Evolutionary conservation across 2,888 invertebrate genomes (phyloP), one percentile per base, ranked within the genome.

Genomic region (Barypeithes pellucidus): DNA sequence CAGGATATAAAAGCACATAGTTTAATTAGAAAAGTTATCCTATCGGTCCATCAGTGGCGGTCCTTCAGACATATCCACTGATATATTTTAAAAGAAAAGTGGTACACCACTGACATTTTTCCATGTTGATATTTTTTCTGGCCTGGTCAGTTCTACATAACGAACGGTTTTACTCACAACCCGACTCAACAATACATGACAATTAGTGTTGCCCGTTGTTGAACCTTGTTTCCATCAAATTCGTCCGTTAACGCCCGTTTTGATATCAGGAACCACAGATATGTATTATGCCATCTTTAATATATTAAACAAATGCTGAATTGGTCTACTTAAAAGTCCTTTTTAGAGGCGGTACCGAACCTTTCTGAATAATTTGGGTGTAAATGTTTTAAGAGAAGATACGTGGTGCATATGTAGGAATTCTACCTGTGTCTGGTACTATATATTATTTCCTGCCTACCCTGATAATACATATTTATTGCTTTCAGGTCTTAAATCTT

Each of bases 391-490:
- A 63, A 45, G 43, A 61, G 41, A 57, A 43, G 67, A 67, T 59
- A 60, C 59, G 39, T 43, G 18, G 39, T 43, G 18, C 65, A 50
- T 14, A 36, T 67, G 50, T 69, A 69, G 62, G 69, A 69, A 69
- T 69, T 69, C 69, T 69, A 69, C 69, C 69, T 69, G 69, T 66
- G 24, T 39, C 33, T 52, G 16, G 47, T 47, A 18, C n/a, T n/a
- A n/a, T 45, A 60, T 67, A 22, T 68, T 68, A 52, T 61, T 61
- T 41, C 24, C 20, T n/a, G 54, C 54, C 69, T 47, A 41, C 33
- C 52, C 47, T 47, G 57, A 60, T 67, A 16, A 62, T 33, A 63
- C 33, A 63, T 63, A 63, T 63, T 63, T 63, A 63, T 50, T 47
- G 47, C 45, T 67, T 67, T 18, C 14, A 60, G 67, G 60, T 18